A percentile compares a stretch with the other conserved stretches of the same genome.
Conservation (phyloP, 2,797 vertebrate species). For the Crocidura indochinensis region DNA sequence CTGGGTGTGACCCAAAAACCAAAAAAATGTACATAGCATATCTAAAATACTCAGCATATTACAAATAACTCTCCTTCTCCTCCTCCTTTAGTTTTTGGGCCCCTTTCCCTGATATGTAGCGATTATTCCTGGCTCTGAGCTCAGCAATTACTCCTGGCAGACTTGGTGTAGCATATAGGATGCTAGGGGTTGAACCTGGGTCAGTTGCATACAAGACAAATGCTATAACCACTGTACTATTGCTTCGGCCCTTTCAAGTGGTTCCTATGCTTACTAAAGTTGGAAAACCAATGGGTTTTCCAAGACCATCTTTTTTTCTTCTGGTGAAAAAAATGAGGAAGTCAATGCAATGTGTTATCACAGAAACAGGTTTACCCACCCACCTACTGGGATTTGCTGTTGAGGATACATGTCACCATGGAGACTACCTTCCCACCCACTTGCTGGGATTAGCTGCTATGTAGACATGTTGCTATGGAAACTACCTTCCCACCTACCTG, state of each 20-base stretch:
- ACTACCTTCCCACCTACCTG: slow-evolving; percentile 83
- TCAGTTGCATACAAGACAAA: too few relatives aligned
- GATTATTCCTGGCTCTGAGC: too few relatives aligned
- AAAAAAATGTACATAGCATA: slow-evolving; percentile 60
- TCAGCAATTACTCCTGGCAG: too few relatives aligned
- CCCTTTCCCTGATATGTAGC: too few relatives aligned
- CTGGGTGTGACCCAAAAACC: not conserved
- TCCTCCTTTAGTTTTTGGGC: slow-evolving; percentile 17
- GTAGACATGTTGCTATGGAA: slow-evolving; percentile 81
- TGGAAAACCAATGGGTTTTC: slow-evolving; percentile 66
- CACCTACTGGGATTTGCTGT: slow-evolving; percentile 82
- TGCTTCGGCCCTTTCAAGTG: slow-evolving; percentile 47
- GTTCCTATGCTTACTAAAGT: slow-evolving; percentile 68
- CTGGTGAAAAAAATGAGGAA: slow-evolving; percentile 71
- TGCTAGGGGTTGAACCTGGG: too few relatives aligned
- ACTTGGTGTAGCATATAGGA: too few relatives aligned
- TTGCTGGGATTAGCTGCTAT: slow-evolving; percentile 84
- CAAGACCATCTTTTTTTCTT: slow-evolving; percentile 74
- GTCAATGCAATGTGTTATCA: slow-evolving; percentile 76
- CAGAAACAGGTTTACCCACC: slow-evolving; percentile 82
- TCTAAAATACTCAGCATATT: not conserved
- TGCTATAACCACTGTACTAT: too few relatives aligned
- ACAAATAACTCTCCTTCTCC: slow-evolving; percentile 39
- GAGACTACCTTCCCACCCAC: slow-evolving; percentile 85
- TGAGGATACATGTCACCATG: slow-evolving; percentile 84